Conservation (phyloP, 2,797 vertebrate species). For the Perodicticus potto region DNA sequence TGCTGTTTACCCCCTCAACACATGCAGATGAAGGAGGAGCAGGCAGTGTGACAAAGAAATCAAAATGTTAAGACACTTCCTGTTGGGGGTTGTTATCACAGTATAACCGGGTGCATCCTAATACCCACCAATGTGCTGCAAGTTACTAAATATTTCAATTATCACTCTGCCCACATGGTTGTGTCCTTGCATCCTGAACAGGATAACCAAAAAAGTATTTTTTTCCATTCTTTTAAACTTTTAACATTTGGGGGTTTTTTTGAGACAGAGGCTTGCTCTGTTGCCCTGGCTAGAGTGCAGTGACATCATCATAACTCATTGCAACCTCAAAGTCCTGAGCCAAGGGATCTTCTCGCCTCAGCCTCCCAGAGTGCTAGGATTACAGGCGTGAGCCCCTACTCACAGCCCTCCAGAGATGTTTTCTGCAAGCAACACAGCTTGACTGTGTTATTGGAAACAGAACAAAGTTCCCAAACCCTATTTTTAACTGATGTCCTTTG, state of each 20-base stretch:
- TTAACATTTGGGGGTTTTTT: neutral
- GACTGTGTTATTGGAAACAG: conserved; percentile 13
- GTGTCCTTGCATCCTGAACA: neutral
- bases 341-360: neutral
- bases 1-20: neutral
- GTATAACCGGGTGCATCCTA: neutral
- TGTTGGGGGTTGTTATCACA: neutral
- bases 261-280: neutral
- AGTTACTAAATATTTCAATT: neutral
- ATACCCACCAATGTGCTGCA: too few species aligned
- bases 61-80: neutral
- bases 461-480: neutral
- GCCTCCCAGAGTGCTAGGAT: neutral
- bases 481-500: conserved; percentile 51
- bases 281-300: neutral
- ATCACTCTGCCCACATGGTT: neutral
- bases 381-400: neutral
- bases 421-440: neutral
- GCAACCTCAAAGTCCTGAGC: neutral
- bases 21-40: neutral
- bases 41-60: neutral
- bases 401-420: neutral
- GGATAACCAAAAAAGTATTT: neutral
- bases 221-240: too few species aligned
- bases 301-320: neutral